Evolutionary conservation across 1,140 invertebrate genomes (phyloP), one percentile per base, ranked within the genome.

Genomic region (Helicoverpa zea): DNA sequence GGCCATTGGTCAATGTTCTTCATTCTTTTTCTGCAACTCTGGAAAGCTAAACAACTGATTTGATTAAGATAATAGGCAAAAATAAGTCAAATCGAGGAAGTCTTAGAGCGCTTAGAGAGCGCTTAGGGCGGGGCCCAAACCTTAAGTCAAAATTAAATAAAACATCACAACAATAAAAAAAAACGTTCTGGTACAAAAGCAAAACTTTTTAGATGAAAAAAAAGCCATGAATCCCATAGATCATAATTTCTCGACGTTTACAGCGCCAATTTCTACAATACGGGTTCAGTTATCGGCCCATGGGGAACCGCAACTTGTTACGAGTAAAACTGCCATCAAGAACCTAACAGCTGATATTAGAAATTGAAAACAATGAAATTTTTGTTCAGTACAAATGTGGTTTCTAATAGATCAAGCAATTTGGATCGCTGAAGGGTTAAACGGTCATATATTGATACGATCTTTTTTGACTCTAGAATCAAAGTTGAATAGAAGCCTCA

Each of bases 301-400:
- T 5, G 2, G 70, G 51, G 70, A 58, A 49, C 70, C 51, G 56
- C 52, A 56, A 56, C 70, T 73, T 73, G 70, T 58, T 58, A 35
- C 66, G 70, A 73, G 56, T 73, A 73, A 73, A 73, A 73, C 30
- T 18, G 29, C 66, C 49, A 70, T 70, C 66, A 52, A 70, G 66
- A 52, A 52, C 47, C 66, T 13, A 70, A 70, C 66, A 54, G 49
- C 49, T 70, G 49, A 30, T 16, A 54, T 70, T 52, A 70, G 30
- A 49, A 18, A 5, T 16, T 29, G 49, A 30, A 43, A 43, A 54
- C 66, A 70, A 70, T 70, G 66, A 70, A 70, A 49, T 52, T 70
- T 51, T 70, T 68, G 66, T 51, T 70, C 29, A 11, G 29, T 51
- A 51, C 54, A 70, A 70, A 30, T 52, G 29, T 70, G 66, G 18